phyloP scores from a whole-genome alignment of 2,888 invertebrate species.

The Liposcelis brunnea region DNA sequence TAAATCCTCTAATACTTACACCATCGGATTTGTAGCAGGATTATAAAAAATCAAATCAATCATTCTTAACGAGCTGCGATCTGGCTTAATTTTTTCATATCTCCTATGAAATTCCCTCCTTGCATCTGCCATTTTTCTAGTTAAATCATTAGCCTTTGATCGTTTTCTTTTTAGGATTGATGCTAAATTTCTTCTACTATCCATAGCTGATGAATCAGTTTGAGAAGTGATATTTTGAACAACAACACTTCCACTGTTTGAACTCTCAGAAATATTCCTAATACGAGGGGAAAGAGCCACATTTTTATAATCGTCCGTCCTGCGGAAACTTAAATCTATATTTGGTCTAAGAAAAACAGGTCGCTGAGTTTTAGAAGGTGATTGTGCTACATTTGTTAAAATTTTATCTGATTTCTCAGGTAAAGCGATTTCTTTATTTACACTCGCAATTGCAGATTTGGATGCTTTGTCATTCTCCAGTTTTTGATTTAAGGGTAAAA shows the following conservation, averaged over 20 bases:
- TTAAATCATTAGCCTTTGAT: slow-evolving; percentile 27
- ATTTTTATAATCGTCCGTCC: slow-evolving; percentile 38
- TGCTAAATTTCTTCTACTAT: slow-evolving; percentile 17
- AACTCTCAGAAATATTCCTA: slow-evolving; percentile 20
- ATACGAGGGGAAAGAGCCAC: neutral
- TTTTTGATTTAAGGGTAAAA: too few relatives aligned
- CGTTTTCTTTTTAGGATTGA: slow-evolving; percentile 12
- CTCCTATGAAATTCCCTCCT: slow-evolving; percentile 33
- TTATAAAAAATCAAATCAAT: slow-evolving; percentile 86
- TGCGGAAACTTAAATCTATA: slow-evolving; percentile 6
- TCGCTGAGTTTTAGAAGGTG: slow-evolving; percentile 5
- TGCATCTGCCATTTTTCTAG: slow-evolving; percentile 34
- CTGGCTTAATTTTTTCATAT: slow-evolving; percentile 34
- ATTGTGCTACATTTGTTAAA: neutral
- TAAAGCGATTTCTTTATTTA: neutral
- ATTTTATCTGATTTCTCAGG: neutral
- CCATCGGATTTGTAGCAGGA: slow-evolving; percentile 60
- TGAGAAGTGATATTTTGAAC: neutral
- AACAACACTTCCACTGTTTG: slow-evolving; percentile 12
- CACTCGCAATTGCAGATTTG: too few relatives aligned
- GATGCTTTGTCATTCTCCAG: too few relatives aligned
- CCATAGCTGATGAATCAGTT: slow-evolving; percentile 15
- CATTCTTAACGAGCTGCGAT: slow-evolving; percentile 64
- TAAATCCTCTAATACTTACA: slow-evolving; percentile 8
- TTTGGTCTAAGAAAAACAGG: neutral